Base-by-base conservation (phyloP, 1,140 invertebrate genomes). In the Brachionus koreanus region DNA sequence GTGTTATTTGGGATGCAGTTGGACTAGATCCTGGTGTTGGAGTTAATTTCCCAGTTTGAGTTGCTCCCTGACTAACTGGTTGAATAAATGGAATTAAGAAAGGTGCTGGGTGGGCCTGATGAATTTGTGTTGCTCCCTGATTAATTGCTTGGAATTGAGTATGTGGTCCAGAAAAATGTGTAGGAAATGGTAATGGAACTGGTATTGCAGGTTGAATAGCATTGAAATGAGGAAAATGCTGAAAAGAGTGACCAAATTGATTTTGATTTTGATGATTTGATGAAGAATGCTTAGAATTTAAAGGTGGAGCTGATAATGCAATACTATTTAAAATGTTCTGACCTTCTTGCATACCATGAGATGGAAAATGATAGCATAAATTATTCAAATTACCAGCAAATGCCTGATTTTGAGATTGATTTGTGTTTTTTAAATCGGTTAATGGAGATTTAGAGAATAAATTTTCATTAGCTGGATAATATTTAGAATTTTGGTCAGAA, bases 21-120 rank as follows among this genome's bases (percentile, higher is more conserved):
- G 76, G 76, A 43, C 76, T 79, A 23, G 76, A 79, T 35, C 76
- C 76, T 9, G 49, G 49, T 5, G 76, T 79, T 42, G 76, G 76
- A 37, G 76, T 79, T 74, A 29, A 39, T 25, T 74, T 74, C 10
- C 42, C 42, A 25, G 16, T 49, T 46, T 46, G 37, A 74, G 39
- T 42, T 9, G 43, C 43, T 46, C 39, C 16, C 2, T 72, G 67
- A 42, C 19, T 72, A 29, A 74, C 23, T 5, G 69, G 19, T 25
- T 39, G 69, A 46, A 74, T 74, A 12, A 46, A 46, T 19, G 69
- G 69, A 25, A 74, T 74, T 46, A 74, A 74, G 25, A 46, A 74
- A 25, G 19, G 69, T 13, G 69, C 19, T 5, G 39, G 69, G 5
- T 23, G 69, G 1, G 35, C 16, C 6, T 25, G 69, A 25, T 43